Evolutionary conservation across 2,797 vertebrate genomes (phyloP).

Genomic region (Acanthis flammea): DNA sequence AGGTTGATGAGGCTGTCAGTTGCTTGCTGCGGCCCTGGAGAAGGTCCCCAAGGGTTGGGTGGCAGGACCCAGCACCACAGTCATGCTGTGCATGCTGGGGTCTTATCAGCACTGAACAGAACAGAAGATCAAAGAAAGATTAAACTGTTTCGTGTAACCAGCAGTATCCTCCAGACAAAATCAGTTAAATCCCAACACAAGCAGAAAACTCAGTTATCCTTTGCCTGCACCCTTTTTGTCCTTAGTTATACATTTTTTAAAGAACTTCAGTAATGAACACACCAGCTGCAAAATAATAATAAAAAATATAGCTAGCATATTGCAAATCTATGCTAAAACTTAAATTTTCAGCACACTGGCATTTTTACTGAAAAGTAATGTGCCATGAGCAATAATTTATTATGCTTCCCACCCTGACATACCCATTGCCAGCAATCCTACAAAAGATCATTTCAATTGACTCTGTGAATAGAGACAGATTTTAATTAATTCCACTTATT

Average conservation of each 20-base stretch:
- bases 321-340: neutral
- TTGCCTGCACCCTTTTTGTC: neutral
- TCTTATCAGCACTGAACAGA: slow-evolving; percentile 63
- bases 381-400: neutral
- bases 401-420: neutral
- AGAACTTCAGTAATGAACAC: neutral
- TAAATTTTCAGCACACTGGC: neutral
- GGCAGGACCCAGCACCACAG: slow-evolving; percentile 74
- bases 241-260: neutral
- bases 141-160: neutral
- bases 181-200: neutral
- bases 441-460: neutral
- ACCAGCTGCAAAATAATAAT: neutral
- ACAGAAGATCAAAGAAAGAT: neutral
- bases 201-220: slow-evolving; percentile 3
- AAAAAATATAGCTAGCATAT: neutral
- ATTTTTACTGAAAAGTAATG: neutral
- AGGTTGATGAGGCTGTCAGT: slow-evolving; percentile 86
- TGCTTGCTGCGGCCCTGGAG: slow-evolving; percentile 81
- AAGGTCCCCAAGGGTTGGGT: slow-evolving; percentile 81
- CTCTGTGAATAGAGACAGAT: neutral
- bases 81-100: slow-evolving; percentile 66
- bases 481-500: neutral
- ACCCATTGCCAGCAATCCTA: neutral
- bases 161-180: neutral